Evolutionary conservation across 1,140 invertebrate genomes (phyloP), one percentile per base, ranked within the genome.

Genomic region (Plectrocnemia conspersa): DNA sequence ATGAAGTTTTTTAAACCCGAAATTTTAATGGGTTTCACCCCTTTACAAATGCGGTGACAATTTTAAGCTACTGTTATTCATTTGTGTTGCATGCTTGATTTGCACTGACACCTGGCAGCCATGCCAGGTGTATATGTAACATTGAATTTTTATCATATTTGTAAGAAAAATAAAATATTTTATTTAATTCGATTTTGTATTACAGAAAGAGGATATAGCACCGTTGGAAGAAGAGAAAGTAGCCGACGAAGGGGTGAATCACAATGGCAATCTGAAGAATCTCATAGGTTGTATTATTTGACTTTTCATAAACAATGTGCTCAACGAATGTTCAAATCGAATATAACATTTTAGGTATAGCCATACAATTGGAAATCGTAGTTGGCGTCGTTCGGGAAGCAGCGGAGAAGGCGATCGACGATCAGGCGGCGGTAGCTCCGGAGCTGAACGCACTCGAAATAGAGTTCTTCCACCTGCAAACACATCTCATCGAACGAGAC

Each of bases 351-450:
- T 42, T 23, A 71, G 71, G 52, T 75, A 75, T 52, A 70, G 71
- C 25, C 67, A 69, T 66, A 80, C 68, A 62, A 73, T 65, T 64
- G 77, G 60, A 64, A 52, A 50, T 23, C 73, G 73, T 65, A 65
- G 68, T 22, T 64, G 63, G 21, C 65, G 72, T 0, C 65, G 70
- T 6, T 62, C 63, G 3, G 59, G 59, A n/a, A 57, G 59, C 36
- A 58, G 59, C n/a, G 42, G 42, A 6, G 52, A 54, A 45, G 55
- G 55, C 19, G 59, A 41, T 35, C 50, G 55, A 29, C n/a, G 49
- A 41, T 42, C 36, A 3, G 49, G 72, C 67, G 64, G 64, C 7
- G 68, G 70, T 1, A 63, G 68, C 24, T 55, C 52, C 64, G 69
- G 61, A 24, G 68, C 60, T 22, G 47, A 46, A 42, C 62, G 7